Evolutionary conservation across 2,113 vertebrate species (phyloP).

Genomic region (Crotalus horridus): DNA sequence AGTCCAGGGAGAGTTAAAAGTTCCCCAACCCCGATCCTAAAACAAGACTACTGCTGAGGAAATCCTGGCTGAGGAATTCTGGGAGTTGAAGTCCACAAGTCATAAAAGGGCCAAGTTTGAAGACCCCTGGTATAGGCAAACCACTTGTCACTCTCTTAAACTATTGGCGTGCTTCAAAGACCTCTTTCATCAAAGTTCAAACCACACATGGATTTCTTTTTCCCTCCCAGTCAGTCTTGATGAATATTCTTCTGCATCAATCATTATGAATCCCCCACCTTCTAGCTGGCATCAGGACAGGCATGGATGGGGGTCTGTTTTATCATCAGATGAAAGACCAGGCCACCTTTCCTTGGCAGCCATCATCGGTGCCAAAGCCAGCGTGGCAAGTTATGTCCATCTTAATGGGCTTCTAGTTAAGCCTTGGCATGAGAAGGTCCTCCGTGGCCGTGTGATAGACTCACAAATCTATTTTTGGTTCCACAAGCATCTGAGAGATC

Average conservation of each 20-base stretch:
- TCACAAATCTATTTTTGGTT: slow-evolving; percentile 54
- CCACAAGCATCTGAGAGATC: slow-evolving; percentile 33
- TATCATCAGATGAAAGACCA: not conserved
- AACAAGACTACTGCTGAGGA: not conserved
- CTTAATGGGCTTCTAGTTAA: slow-evolving; percentile 47
- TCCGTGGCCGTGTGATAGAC: slow-evolving; percentile 33
- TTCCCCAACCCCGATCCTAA: not conserved
- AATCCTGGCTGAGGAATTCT: no score
- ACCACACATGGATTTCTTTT: not conserved
- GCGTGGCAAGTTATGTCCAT: slow-evolving; percentile 30
- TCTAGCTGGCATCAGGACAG: not conserved
- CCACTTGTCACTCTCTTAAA: not conserved
- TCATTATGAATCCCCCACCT: not conserved
- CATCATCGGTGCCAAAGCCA: slow-evolving; percentile 40
- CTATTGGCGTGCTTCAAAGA: not conserved
- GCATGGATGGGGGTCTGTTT: not conserved
- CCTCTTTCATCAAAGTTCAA: not conserved
- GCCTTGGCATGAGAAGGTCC: slow-evolving; percentile 34
- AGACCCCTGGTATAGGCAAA: not conserved
- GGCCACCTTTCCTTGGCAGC: slow-evolving; percentile 42
- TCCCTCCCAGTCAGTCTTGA: not conserved
- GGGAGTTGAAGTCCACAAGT: no score
- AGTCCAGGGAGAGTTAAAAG: not conserved
- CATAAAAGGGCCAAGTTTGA: no score
- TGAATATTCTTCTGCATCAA: not conserved